Base-by-base conservation (phyloP, 2,888 invertebrate species). In the Agriotes lineatus region DNA sequence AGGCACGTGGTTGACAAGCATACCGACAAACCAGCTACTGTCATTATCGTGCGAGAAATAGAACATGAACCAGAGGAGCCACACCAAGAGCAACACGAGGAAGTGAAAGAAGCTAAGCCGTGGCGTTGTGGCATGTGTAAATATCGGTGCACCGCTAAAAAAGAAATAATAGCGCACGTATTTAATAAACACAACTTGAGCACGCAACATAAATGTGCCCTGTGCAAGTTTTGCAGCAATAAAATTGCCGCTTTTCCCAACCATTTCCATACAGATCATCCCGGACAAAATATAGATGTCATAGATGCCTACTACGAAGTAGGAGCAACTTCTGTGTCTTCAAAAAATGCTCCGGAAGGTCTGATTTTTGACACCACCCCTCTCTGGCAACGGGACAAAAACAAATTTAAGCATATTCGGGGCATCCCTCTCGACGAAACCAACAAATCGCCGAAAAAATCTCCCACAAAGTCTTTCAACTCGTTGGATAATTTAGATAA, bases 101-200 rank as follows among this genome's bases (percentile, higher is more conserved):
- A 67, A 1, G 18, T 77, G 0, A 82, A 84, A 35, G 63, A 89
- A 72, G 80, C 87, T 6, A 90, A 90, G 75, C 87, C 89, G 1
- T 93, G 92, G 92, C 88, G 89, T 65, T 93, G 93, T 77, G 90
- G 90, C 12, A 79, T 91, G 22, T 93, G 93, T 76, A 86, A 88
- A 52, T 89, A 87, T 75, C 87, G 88, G 63, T 88, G 88, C 71
- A 83, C 86, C 69, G 87, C 89, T 0, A 88, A 90, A 19, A 85
- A 86, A 0, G 90, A 90, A 48, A 88, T 92, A 30, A 83, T 85
- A 0, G 84, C 85, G 0, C 93, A 93, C 77, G 89, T 89, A 30
- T 78, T 82, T 0, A 84, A 83, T 30, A 77, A 81, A 5, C 95
- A 95, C 78, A 86, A 88, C 25, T 87, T 91, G 1, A 90, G 89